A percentile compares a stretch with the other conserved stretches of the same genome.
phyloP scores from a whole-genome alignment of 1,140 invertebrate species.

The Fopius arisanus region DNA sequence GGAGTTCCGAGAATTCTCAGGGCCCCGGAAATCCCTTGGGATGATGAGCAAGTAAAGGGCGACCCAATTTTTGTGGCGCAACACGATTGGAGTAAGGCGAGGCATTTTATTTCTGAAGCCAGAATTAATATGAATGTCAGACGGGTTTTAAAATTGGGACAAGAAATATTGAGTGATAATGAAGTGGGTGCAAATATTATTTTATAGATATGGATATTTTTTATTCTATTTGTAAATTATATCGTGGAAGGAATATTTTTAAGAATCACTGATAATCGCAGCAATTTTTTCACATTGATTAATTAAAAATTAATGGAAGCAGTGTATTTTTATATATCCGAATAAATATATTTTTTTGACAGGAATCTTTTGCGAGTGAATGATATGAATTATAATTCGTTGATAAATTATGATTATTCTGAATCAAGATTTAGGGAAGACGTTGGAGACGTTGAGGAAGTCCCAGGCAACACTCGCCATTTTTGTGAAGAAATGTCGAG shows the following conservation, averaged over 20 bases:
- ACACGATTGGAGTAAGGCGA: conserved; percentile 66
- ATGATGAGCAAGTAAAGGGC: conserved; percentile 40
- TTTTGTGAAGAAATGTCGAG: conserved; percentile 34
- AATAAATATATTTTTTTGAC: not conserved
- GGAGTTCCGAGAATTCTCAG: conserved; percentile 81
- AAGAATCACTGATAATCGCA: too few relatives aligned
- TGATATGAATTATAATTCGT: not conserved
- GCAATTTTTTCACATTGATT: too few relatives aligned
- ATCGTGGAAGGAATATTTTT: too few relatives aligned
- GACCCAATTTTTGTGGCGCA: conserved; percentile 36
- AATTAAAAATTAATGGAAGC: too few relatives aligned
- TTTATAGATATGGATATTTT: too few relatives aligned
- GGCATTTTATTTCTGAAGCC: conserved; percentile 67
- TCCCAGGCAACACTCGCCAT: conserved; percentile 42
- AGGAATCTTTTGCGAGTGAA: not conserved
- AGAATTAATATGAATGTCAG: conserved; percentile 82
- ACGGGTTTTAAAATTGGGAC: conserved; percentile 70
- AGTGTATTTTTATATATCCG: not conserved
- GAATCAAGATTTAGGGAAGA: conserved; percentile 16
- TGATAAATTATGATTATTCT: not conserved
- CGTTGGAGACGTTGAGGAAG: conserved; percentile 36
- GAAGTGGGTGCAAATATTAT: not conserved
- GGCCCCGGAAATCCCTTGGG: conserved; percentile 62
- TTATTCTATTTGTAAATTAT: too few relatives aligned
- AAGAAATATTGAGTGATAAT: conserved; percentile 41